Base-by-base conservation (phyloP, 92 coral and sea anemone species). In the Siderastrea siderea region DNA sequence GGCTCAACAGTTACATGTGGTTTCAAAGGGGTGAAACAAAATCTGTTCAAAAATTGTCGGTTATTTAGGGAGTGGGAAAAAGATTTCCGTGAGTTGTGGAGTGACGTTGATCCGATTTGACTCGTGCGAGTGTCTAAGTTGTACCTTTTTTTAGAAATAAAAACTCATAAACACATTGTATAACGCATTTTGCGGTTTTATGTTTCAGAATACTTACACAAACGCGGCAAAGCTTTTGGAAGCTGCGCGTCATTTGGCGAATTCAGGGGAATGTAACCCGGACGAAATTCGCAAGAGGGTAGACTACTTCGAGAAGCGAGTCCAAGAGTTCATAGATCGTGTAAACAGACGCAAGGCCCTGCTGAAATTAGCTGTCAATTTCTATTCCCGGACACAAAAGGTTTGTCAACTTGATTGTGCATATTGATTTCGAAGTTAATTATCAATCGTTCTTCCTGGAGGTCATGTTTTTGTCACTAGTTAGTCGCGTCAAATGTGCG, bases 181-280 rank as follows among this genome's bases (percentile, higher is more conserved):
- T 19, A 58, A 74, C 19, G 53, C 65, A 26, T 55, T 52, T 46
- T 81, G 59, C 57, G 80, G 84, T 86, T 65, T 91, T 76, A 74
- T 87, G 72, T 93, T 93, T 78, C 90, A 98, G 99, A 98, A 98
- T 85, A 98, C 99, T 65, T 98, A 98, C 91, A 98, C 99, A 49
- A 98, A 98, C 89, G 98, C 98, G 1, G 97, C 96, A 58, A 96
- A 98, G 74, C 96, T 98, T 51, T 92, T 96, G 51, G 97, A 98
- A 57, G 99, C 99, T 1, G 96, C 98, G 51, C 93, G 98, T 60
- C 96, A 98, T 62, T 78, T 98, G 16, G 98, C 98, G 1, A 94
- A 92, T 17, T 84, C 98, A 2, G 98, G 99, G 16, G 99, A 98
- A 58, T 98, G 98, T 83, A 92, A 96, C 81, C 95, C 98, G 19